These are phyloP conservation scores for Campoplex nolae DNA, from an alignment of 2,888 invertebrate genomes.

Conservation along the genomic window DNA sequence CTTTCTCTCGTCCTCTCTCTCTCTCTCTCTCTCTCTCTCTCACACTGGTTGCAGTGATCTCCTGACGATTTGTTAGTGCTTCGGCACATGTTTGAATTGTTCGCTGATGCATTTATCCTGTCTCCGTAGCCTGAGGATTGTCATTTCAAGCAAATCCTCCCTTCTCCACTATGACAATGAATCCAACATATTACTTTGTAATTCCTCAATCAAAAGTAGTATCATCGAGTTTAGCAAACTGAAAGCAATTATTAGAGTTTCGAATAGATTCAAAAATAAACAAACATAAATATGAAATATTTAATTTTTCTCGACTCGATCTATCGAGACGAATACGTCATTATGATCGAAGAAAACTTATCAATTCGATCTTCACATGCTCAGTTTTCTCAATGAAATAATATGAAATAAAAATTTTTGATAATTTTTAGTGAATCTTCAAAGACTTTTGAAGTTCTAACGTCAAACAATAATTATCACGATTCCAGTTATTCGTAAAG, in stretches of 20 bases:
- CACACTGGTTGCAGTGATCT: background rate
- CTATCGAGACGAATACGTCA: no score
- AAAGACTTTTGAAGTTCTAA: background rate
- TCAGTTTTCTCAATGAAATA: background rate
- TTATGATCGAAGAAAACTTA: background rate
- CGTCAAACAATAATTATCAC: background rate
- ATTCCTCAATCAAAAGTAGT: background rate
- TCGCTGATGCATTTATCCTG: conserved; percentile 10
- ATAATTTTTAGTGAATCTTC: background rate
- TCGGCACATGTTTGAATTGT: conserved; percentile 22
- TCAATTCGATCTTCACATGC: background rate
- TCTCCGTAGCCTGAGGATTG: conserved; percentile 5
- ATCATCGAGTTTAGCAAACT: background rate
- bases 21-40: conserved; percentile 28
- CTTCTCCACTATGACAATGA: background rate
- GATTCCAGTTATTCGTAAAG: background rate
- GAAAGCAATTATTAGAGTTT: no score
- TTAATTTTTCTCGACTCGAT: no score
- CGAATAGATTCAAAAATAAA: no score
- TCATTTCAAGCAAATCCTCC: conserved; percentile 17
- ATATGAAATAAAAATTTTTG: background rate
- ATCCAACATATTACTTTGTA: background rate
- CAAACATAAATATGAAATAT: no score
- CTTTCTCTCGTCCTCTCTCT: conserved; percentile 19
- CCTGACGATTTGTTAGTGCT: conserved; percentile 11